These are phyloP conservation scores for Agraylea sexmaculata DNA, from an alignment of 1,140 invertebrate species.

Conservation along the genomic window DNA sequence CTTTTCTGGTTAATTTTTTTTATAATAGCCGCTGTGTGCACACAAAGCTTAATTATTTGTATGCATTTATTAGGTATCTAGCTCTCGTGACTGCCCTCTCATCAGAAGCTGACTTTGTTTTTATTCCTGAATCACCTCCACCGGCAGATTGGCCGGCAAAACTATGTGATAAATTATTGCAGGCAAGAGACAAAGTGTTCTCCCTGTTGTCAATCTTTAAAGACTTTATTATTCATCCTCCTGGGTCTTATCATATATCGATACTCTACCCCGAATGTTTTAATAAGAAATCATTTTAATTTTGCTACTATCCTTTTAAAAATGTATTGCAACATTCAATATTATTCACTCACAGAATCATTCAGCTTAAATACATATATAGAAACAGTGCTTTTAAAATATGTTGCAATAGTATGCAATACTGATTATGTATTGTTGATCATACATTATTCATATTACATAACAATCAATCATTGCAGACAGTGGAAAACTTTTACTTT, in stretches of 20 bases:
- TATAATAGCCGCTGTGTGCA: too few species aligned
- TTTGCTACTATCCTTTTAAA: too few species aligned
- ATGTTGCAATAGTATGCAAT: too few species aligned
- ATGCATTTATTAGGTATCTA: slow-evolving; percentile 59
- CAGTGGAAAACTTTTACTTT: too few species aligned
- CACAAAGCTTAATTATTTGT: slow-evolving; percentile 11
- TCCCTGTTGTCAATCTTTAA: slow-evolving; percentile 17
- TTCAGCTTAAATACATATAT: not conserved
- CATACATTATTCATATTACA: too few species aligned
- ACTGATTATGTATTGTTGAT: too few species aligned
- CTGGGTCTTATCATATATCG: slow-evolving; percentile 10
- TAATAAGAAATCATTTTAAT: too few species aligned
- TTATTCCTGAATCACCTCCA: slow-evolving; percentile 91
- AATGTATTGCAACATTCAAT: too few species aligned
- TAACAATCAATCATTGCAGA: too few species aligned
- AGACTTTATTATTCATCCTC: slow-evolving; percentile 20
- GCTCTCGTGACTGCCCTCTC: slow-evolving; percentile 82
- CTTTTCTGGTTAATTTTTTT: not conserved
- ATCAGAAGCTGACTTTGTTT: slow-evolving; percentile 87
- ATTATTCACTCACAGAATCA: too few species aligned
- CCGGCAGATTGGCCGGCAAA: slow-evolving; percentile 81
- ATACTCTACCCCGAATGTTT: too few species aligned
- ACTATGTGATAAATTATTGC: slow-evolving; percentile 81
- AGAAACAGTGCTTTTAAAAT: too few species aligned
- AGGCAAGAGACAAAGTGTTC: slow-evolving; percentile 52